Conservation (phyloP, 2,888 invertebrate genomes). For the Ochropleura plecta region DNA sequence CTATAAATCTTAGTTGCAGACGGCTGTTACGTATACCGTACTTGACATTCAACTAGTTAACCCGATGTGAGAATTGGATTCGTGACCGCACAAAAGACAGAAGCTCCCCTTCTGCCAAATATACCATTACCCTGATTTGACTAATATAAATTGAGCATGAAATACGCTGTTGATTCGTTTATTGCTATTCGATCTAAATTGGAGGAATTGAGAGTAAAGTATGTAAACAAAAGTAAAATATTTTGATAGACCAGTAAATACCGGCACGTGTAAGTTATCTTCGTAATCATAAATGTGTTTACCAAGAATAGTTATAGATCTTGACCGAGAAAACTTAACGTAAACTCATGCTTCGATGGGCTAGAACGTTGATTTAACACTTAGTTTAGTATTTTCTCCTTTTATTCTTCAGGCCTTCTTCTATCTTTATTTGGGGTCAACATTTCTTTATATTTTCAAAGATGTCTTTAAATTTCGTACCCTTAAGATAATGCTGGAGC, state of each 20-base stretch:
- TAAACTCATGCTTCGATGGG: background rate
- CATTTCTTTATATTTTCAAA: too few relatives aligned
- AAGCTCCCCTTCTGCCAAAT: slow-evolving; percentile 33
- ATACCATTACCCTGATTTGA: slow-evolving; percentile 39
- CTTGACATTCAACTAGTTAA: slow-evolving; percentile 23
- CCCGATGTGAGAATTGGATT: slow-evolving; percentile 16
- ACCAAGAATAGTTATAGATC: background rate
- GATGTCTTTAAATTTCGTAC: background rate
- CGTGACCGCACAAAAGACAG: slow-evolving; percentile 27
- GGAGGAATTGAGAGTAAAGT: background rate
- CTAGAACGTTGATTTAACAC: background rate
- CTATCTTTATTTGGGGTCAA: too few relatives aligned
- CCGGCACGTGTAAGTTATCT: slow-evolving; percentile 1
- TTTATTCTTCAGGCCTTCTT: too few relatives aligned
- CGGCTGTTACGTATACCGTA: background rate
- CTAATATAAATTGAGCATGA: slow-evolving; percentile 41
- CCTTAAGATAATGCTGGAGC: background rate
- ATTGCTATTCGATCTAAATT: slow-evolving; percentile 16
- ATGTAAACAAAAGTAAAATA: slow-evolving; percentile 8
- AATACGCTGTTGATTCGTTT: slow-evolving; percentile 43
- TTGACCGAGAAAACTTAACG: background rate
- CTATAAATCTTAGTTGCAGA: slow-evolving; percentile 1
- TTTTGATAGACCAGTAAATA: slow-evolving; percentile 12
- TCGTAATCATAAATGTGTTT: slow-evolving; percentile 11
- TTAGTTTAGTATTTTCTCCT: too few relatives aligned